Evolutionary conservation across 1,140 invertebrate species (phyloP).

Genomic region (Aplysia californica): DNA sequence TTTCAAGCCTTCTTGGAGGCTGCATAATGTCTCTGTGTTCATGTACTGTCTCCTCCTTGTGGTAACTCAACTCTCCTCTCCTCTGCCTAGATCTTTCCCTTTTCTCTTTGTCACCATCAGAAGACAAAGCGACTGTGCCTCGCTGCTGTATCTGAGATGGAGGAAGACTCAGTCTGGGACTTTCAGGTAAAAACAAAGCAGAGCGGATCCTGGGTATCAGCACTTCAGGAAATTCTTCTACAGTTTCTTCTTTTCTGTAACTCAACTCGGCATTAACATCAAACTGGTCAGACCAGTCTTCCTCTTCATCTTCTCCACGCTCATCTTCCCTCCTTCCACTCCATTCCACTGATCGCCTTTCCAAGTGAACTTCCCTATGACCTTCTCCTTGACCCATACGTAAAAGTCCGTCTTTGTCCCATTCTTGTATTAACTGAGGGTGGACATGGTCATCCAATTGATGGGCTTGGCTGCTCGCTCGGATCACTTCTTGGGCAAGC

Average conservation of each 20-base stretch:
- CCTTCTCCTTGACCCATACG: not conserved
- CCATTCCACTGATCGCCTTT: too few species aligned
- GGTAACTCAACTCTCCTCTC: conserved; percentile 27
- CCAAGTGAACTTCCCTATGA: not conserved
- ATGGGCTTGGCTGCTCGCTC: not conserved
- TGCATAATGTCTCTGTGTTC: not conserved
- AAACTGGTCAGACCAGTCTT: not conserved
- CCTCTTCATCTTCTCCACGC: conserved; percentile 1
- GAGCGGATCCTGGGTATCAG: not conserved
- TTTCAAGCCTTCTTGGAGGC: not conserved
- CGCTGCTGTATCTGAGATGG: too few species aligned
- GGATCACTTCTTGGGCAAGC: not conserved
- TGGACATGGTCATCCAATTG: not conserved
- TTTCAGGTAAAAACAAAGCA: not conserved
- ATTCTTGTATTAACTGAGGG: not conserved
- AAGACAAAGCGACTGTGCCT: too few species aligned
- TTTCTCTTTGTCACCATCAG: too few species aligned
- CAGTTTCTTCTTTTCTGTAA: conserved; percentile 25
- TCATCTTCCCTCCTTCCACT: too few species aligned
- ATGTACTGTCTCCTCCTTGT: conserved; percentile 16
- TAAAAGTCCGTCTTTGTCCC: too few species aligned
- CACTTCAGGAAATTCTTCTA: conserved; percentile 34
- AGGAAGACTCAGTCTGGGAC: too few species aligned
- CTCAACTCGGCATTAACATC: conserved; percentile 20
- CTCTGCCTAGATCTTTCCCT: too few species aligned